Percentiles rank a stretch among this genome's conserved stretches.
Conservation (phyloP, 2,888 invertebrate species). For the Drosophila barbarae region DNA sequence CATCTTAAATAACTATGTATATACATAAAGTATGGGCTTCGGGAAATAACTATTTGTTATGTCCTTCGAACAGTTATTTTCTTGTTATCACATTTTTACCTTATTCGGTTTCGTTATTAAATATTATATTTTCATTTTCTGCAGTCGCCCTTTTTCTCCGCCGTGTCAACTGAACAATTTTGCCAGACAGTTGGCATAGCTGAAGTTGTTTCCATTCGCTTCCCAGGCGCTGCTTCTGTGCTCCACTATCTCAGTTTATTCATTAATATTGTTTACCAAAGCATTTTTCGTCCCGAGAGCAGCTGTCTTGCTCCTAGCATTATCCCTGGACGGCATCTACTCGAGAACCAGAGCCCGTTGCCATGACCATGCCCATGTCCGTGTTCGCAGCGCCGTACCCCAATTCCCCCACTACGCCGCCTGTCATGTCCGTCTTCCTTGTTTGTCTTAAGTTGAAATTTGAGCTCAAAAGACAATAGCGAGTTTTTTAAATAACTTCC, state of each 20-base stretch:
- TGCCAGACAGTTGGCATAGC: conserved; percentile 37
- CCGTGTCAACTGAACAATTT: conserved; percentile 21
- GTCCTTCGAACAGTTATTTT: not conserved
- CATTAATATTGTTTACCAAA: conserved; percentile 76
- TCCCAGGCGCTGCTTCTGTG: not conserved
- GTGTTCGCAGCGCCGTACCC: not conserved
- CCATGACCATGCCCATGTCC: conserved; percentile 29
- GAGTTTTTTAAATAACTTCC: conserved; percentile 62
- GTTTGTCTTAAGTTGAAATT: conserved; percentile 76
- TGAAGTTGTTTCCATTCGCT: conserved; percentile 20
- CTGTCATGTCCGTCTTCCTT: conserved; percentile 67
- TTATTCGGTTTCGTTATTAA: conserved; percentile 44
- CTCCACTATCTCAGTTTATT: conserved; percentile 58
- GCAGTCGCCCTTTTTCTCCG: not conserved
- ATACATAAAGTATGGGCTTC: no score
- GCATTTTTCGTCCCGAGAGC: conserved; percentile 68
- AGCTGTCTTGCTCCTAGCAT: conserved; percentile 46
- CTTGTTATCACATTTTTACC: conserved; percentile 57
- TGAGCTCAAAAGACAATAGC: conserved; percentile 76
- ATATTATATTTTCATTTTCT: not conserved
- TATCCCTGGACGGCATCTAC: conserved; percentile 58
- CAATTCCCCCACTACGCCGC: conserved; percentile 20
- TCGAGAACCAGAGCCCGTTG: conserved; percentile 35
- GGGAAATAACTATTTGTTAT: no score
- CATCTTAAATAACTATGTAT: not conserved